Evolutionary conservation across 2,113 vertebrate species (phyloP).

Genomic region (Xyliphius kryptos): DNA sequence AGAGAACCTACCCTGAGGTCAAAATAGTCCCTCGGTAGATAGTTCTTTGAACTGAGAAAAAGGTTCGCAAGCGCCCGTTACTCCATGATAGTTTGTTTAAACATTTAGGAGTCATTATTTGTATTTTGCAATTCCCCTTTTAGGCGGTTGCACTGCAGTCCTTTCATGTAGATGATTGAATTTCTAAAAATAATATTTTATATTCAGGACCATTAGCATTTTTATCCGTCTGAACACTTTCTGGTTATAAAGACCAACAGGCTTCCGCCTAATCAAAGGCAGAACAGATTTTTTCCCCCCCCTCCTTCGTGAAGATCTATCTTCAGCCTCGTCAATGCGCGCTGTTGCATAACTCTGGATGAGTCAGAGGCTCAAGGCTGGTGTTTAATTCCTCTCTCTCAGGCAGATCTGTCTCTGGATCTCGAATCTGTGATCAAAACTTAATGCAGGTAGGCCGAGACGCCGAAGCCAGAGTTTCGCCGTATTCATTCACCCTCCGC

Average conservation of each 20-base stretch:
- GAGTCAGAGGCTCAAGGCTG: conserved; percentile 20
- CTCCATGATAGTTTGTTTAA: too few species aligned
- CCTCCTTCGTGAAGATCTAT: neutral
- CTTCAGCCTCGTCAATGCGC: conserved; percentile 6
- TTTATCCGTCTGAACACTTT: neutral
- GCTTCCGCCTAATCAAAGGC: neutral
- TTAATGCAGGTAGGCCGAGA: conserved; percentile 18
- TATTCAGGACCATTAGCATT: neutral
- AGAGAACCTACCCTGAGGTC: too few species aligned
- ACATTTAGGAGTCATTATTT: too few species aligned
- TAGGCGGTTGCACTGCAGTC: too few species aligned
- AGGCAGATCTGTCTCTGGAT: conserved; percentile 14
- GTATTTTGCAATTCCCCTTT: too few species aligned
- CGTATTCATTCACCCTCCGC: conserved; percentile 2
- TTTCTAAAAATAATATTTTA: neutral
- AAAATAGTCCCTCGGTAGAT: too few species aligned
- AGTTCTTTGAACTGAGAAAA: too few species aligned
- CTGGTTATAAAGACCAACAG: neutral
- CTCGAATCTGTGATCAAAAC: conserved; percentile 22
- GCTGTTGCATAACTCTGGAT: conserved; percentile 18
- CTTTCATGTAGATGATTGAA: neutral
- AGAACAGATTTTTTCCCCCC: neutral
- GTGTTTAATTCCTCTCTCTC: conserved; percentile 22
- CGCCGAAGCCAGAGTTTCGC: conserved; percentile 5
- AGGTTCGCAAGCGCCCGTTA: too few species aligned